Evolutionary conservation across 2,888 invertebrate species (phyloP), one percentile per base, ranked within the genome.

Genomic region (Dione vanillae): DNA sequence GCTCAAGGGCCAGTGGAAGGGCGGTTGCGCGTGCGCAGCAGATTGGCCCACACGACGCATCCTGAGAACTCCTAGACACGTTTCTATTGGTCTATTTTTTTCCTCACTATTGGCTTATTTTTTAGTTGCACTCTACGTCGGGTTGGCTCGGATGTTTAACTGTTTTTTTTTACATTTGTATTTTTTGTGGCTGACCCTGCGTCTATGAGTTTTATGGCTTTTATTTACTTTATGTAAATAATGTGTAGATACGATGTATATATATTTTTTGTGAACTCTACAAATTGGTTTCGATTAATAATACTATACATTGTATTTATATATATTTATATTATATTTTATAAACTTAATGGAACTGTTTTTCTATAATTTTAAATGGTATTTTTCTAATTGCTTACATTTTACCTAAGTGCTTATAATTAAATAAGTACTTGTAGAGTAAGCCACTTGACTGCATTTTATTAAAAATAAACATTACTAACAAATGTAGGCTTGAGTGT

Each of bases 61-160:
- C 74, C 75, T 74, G 73, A 68, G 71, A 67, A 62, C 75, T 79
- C 77, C 75, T 79, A 79, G 80, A 78, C 73, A 71, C 69, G 52
- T 9, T 67, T 71, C 76, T 73, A 78, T 79, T 78, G 77, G 77
- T 69, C 77, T 79, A 79, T 76, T 74, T 71, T 72, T 67, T 47
- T 40, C 20, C 62, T 58, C 66, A 68, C 71, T 70, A 73, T 76
- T 77, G 75, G 76, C 52, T 61, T 47, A 61, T 66, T 68, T 58
- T 64, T n/a, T 58, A 56, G 56, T 49, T 73, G 70, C 72, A 67
- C 65, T 72, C 62, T 58, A 56, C 65, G 47, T 62, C 62, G 62
- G 72, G 67, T 67, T 67, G 67, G 67, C 45, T 52, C 51, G 70
- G 41, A 43, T 59, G 59, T 8, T 59, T 43, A 43, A 59, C 59